Base-by-base conservation (phyloP, 2,888 invertebrate genomes). In the Eristalis arbustorum region DNA sequence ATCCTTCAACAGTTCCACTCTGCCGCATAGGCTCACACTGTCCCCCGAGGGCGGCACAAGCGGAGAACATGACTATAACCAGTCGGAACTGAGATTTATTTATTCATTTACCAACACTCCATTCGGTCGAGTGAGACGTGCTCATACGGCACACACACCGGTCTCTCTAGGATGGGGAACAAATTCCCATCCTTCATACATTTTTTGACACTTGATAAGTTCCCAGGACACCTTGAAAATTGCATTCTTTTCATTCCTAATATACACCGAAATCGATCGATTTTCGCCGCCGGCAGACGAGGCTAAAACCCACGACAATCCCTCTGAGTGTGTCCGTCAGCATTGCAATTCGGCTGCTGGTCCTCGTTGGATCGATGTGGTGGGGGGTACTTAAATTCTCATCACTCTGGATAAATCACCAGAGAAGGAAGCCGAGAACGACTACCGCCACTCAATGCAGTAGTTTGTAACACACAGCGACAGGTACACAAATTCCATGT, bases 211-310 rank as follows among this genome's bases (percentile, higher is more conserved):
- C 71, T 82, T 87, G 90, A 91, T 89, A 90, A 91, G 91, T 91
- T 92, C 91, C 91, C 92, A 87, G 91, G 92, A 91, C 91, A 91
- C 91, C 91, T 90, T 91, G 92, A 92, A 92, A 92, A 91, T 91
- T 91, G 91, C 91, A 91, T 90, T 92, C 91, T 90, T 82, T 82
- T 78, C 78, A 49, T 67, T 49, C 59, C 67, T 74, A 82, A 87
- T 82, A 82, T 74, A 14, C 42, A 49, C 49, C 69, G 62, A 75
- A 72, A 74, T 74, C 85, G 77, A 87, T 82, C 74, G 74, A 87
- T 81, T 75, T 82, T 67, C 63, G 71, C 22, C 18, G 0, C 18
- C 4, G 1, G 8, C 5, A 4, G 8, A 4, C 1, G 1, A 1
- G n/a, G n/a, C n/a, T n/a, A n/a, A 4, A 14, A n/a, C 14, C 42